Evolutionary conservation across 2,113 vertebrate genomes (phyloP).

Genomic region (Larimichthys crocea): DNA sequence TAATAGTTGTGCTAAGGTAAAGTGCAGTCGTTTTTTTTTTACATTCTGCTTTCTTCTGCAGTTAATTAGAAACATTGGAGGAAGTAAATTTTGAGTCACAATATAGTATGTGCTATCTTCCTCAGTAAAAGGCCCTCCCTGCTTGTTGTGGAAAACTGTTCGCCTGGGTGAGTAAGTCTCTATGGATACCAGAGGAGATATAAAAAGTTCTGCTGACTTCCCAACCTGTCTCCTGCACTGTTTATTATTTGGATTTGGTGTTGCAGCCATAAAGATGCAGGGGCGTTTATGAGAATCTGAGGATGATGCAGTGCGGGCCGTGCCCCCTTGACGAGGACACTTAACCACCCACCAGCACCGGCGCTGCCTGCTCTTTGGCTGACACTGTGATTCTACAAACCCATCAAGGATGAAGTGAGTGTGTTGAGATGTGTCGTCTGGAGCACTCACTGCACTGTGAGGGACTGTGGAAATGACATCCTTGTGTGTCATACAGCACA

Average conservation of each 20-base stretch:
- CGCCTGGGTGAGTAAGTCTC: neutral
- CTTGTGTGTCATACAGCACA: constrained; percentile 4
- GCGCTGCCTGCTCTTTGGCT: constrained; percentile 23
- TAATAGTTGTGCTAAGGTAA: neutral
- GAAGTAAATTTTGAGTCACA: neutral
- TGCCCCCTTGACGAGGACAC: constrained; percentile 37
- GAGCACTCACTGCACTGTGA: neutral
- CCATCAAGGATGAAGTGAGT: constrained; percentile 16
- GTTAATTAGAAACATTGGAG: constrained; percentile 15
- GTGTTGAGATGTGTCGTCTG: constrained; percentile 12
- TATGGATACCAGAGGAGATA: constrained; percentile 10
- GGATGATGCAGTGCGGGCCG: constrained; percentile 33
- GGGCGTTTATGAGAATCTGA: constrained; percentile 47
- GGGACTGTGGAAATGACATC: neutral
- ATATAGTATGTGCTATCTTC: neutral
- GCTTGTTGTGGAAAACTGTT: constrained; percentile 17
- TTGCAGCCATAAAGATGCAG: constrained; percentile 47
- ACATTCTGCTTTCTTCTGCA: constrained; percentile 4
- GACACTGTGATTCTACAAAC: constrained; percentile 34
- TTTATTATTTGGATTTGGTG: constrained; percentile 39
- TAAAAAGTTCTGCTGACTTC: constrained; percentile 44
- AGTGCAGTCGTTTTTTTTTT: neutral
- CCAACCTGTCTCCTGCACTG: constrained; percentile 4
- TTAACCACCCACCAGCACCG: constrained; percentile 41
- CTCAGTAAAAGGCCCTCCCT: neutral